phyloP scores from a whole-genome alignment of 2,113 vertebrate genomes.

The Dolichotis patagonum region DNA sequence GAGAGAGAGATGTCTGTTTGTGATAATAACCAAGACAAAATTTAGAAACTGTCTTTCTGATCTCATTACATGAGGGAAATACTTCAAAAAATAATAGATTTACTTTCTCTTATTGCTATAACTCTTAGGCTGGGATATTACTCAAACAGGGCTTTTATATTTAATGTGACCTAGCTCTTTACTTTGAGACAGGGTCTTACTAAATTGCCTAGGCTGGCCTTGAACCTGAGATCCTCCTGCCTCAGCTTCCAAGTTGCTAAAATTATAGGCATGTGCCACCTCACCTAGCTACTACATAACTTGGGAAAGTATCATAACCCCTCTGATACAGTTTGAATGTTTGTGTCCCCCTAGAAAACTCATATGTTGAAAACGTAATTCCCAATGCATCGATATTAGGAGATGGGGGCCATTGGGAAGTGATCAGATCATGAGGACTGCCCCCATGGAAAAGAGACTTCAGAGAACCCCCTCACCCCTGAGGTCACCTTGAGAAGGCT shows the following conservation, averaged over 20 bases:
- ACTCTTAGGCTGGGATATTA: not conserved
- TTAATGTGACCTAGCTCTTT: slow-evolving; percentile 21
- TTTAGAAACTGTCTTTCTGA: not conserved
- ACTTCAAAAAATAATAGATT: slow-evolving; percentile 54
- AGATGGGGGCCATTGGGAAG: not conserved
- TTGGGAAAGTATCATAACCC: not conserved
- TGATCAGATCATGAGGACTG: not conserved
- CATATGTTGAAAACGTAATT: not conserved
- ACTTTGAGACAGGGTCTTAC: not conserved
- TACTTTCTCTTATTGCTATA: slow-evolving; percentile 64
- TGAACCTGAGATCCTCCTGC: not conserved
- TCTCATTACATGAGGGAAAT: slow-evolving; percentile 44
- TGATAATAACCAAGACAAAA: not conserved
- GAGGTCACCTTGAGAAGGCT: not conserved
- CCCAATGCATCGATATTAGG: not conserved
- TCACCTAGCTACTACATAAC: not conserved
- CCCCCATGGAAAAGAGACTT: not conserved
- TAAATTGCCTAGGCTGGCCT: not conserved
- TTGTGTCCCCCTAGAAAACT: not conserved
- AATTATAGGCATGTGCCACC: not conserved
- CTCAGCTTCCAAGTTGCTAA: not conserved
- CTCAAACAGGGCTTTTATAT: slow-evolving; percentile 35
- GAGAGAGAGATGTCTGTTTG: not conserved
- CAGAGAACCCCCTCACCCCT: not conserved
- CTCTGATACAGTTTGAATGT: not conserved